Evolutionary conservation across 2,113 vertebrate species (phyloP), one percentile per base, ranked within the genome.

Genomic region (Columbina picui): DNA sequence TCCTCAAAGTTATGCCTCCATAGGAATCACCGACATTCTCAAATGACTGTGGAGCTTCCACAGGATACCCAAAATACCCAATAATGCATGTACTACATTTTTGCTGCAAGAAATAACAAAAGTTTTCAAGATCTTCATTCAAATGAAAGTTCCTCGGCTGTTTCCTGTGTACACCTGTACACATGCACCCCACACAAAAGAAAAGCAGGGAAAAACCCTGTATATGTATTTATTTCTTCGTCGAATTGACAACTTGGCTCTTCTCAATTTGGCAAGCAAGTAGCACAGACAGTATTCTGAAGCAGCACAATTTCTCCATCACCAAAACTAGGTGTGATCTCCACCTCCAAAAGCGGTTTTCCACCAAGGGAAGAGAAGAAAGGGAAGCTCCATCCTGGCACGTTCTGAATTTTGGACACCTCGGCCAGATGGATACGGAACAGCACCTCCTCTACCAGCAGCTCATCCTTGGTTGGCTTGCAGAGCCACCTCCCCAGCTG

Each of bases 41-140:
- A 53, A 69, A 43, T 14, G 25, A 52, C 79, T 22, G 8, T 43
- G 21, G 3, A 65, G 27, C 14, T 83, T n/a, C 43, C n/a, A 41
- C 50, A n/a, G 41, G 70, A 86, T 83, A 21, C 65, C 10, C 32
- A n/a, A 81, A 77, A 80, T 14, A 73, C 22, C 47, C 27, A 18
- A 16, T 27, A 79, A 84, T 6, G 11, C 57, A 56, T 5, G 50
- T 6, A 67, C 30, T n/a, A 29, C 11, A 25, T 27, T 85, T 88
- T 61, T 63, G 38, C n/a, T 88, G 53, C 32, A 82, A 89, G 20
- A 93, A 91, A 78, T 32, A 67, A 55, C 5, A 67, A 68, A 68
- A 61, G 11, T 32, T 30, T 50, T 68, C 17, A 79, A 27, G 26
- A 52, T 47, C 26, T 75, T 79, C 4, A 22, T 65, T 87, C 13